These are phyloP conservation scores for Regulus satrapa DNA, from an alignment of 2,113 vertebrate species.

Conservation along the genomic window DNA sequence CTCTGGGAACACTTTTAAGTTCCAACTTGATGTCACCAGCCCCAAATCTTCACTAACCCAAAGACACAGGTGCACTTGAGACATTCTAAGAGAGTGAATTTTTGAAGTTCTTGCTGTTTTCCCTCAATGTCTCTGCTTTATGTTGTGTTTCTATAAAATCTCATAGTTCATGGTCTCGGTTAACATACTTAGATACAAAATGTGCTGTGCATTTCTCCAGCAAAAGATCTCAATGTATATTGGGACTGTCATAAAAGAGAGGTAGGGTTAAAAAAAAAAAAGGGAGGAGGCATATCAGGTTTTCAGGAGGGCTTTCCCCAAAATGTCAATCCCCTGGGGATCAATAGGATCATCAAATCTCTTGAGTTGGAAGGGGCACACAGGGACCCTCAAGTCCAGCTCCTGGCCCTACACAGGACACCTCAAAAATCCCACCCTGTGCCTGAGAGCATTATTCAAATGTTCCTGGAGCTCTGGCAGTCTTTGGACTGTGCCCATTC, in stretches of 20 bases:
- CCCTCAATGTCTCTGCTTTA: not conserved
- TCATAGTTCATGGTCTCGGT: not conserved
- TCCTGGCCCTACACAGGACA: not conserved
- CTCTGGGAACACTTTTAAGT: conserved; percentile 44
- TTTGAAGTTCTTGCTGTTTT: not conserved
- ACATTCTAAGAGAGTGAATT: not conserved
- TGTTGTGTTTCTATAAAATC: not conserved
- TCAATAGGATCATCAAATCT: not conserved
- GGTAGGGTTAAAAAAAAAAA: not conserved
- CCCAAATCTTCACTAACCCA: conserved; percentile 38
- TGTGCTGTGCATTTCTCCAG: not conserved
- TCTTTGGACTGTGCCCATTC: accelerated
- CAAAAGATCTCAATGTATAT: not conserved
- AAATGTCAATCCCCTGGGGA: not conserved
- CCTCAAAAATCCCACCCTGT: not conserved
- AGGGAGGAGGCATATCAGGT: not conserved
- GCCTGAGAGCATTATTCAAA: accelerated
- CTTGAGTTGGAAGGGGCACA: not conserved
- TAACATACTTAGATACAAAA: not conserved
- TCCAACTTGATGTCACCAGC: not conserved
- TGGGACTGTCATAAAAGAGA: not conserved
- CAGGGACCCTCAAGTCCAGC: not conserved
- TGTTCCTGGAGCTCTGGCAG: not conserved
- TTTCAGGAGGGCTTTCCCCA: not conserved
- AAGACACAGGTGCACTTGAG: not conserved